Percentiles rank a stretch among this genome's conserved stretches.
phyloP scores from a whole-genome alignment of 64 coral and sea anemone species.

The Actinia equina region DNA sequence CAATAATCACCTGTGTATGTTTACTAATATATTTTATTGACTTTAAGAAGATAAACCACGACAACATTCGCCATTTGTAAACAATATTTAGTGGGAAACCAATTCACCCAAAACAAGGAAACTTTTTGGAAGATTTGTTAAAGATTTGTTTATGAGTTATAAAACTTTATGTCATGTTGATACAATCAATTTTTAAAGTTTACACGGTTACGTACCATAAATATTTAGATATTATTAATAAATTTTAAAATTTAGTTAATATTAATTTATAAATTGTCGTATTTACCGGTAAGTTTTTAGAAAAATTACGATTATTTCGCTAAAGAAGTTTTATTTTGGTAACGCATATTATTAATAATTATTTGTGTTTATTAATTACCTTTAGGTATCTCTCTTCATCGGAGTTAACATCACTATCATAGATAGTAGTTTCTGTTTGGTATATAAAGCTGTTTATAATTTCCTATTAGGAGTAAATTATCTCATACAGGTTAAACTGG shows the following conservation, averaged over 20 bases:
- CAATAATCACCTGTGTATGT: too few species aligned
- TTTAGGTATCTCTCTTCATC: not conserved
- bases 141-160: not conserved
- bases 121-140: too few species aligned
- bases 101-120: too few species aligned
- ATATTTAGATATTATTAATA: too few species aligned
- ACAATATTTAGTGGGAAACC: too few species aligned
- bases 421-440: not conserved
- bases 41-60: too few species aligned
- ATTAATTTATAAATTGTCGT: not conserved
- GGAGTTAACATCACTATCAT: not conserved
- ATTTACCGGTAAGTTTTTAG: not conserved
- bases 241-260: too few species aligned
- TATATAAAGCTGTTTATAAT: not conserved
- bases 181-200: too few species aligned
- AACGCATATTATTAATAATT: not conserved
- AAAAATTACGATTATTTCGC: not conserved
- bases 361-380: conserved; percentile 6
- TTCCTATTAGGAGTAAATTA: not conserved
- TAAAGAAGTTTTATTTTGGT: not conserved
- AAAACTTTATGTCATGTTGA: too few species aligned
- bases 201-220: too few species aligned
- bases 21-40: too few species aligned
- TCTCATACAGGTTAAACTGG: not conserved
- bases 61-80: too few species aligned